A percentile compares a stretch with the other conserved stretches of the same genome.
phyloP scores from a whole-genome alignment of 2,888 invertebrate genomes.

The Catocala sponsa region DNA sequence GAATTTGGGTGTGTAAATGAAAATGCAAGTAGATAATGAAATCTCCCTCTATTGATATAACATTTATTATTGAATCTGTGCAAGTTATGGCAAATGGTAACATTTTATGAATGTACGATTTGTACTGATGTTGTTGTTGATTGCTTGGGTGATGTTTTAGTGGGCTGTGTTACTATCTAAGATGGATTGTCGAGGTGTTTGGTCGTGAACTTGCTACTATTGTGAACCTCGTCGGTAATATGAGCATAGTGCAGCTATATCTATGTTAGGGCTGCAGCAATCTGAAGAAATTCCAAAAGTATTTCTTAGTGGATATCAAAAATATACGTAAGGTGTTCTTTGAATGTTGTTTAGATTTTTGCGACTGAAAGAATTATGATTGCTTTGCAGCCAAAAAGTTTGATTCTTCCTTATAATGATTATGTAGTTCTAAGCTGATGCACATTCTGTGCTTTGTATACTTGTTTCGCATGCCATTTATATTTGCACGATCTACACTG shows the following conservation, averaged over 20 bases:
- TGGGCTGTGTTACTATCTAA: slow-evolving; percentile 33
- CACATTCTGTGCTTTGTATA: slow-evolving; percentile 32
- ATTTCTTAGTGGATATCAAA: not conserved
- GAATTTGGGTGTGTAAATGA: not conserved
- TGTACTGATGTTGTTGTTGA: slow-evolving; percentile 2
- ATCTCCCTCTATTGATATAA: not conserved
- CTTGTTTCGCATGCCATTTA: slow-evolving; percentile 33
- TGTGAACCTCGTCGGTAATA: not conserved
- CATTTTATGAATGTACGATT: not conserved
- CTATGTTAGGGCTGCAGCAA: not conserved
- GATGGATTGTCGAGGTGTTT: slow-evolving; percentile 6
- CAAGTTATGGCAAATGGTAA: not conserved
- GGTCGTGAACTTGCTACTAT: not conserved
- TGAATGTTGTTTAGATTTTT: slow-evolving; percentile 2
- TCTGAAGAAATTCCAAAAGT: not conserved
- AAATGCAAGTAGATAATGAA: not conserved
- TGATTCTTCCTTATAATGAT: slow-evolving; percentile 21
- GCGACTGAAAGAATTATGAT: slow-evolving; percentile 8
- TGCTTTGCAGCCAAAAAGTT: slow-evolving; percentile 31
- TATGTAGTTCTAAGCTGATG: slow-evolving; percentile 41
- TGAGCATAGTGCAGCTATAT: not conserved
- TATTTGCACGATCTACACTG: slow-evolving; percentile 20
- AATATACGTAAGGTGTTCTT: slow-evolving; percentile 8
- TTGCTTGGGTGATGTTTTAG: slow-evolving; percentile 18
- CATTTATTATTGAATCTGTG: not conserved